phyloP scores from a whole-genome alignment of 2,113 vertebrate species.

The Leptosomus discolor region DNA sequence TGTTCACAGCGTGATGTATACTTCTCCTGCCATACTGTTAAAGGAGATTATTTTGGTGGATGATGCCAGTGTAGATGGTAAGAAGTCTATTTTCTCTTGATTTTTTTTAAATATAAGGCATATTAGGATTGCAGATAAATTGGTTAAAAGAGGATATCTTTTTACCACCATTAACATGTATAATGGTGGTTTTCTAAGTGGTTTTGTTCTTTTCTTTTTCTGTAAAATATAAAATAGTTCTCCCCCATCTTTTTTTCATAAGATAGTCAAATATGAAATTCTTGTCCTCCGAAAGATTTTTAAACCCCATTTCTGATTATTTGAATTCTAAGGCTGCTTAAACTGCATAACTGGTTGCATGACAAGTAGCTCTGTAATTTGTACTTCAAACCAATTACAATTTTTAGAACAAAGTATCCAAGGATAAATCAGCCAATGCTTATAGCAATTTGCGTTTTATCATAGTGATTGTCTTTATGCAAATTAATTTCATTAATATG shows the following conservation, averaged over 20 bases:
- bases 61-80: conserved; percentile 94
- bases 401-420: neutral
- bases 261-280: neutral
- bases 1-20: conserved; percentile 95
- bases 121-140: neutral
- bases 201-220: neutral
- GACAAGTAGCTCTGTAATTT: neutral
- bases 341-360: neutral
- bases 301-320: neutral
- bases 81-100: neutral
- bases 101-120: neutral
- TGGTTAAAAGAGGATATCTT: neutral
- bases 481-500: neutral
- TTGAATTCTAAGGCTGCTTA: neutral
- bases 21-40: conserved; percentile 91
- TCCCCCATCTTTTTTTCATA: neutral
- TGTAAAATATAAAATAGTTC: neutral
- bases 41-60: conserved; percentile 98
- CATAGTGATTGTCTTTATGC: neutral
- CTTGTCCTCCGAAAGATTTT: neutral
- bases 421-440: neutral
- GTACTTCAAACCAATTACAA: neutral
- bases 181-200: neutral
- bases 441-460: neutral
- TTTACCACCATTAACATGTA: neutral